A percentile compares a stretch with the other conserved stretches of the same genome.
phyloP scores from a whole-genome alignment of 1,140 invertebrate species.

The Calephelis nemesis region DNA sequence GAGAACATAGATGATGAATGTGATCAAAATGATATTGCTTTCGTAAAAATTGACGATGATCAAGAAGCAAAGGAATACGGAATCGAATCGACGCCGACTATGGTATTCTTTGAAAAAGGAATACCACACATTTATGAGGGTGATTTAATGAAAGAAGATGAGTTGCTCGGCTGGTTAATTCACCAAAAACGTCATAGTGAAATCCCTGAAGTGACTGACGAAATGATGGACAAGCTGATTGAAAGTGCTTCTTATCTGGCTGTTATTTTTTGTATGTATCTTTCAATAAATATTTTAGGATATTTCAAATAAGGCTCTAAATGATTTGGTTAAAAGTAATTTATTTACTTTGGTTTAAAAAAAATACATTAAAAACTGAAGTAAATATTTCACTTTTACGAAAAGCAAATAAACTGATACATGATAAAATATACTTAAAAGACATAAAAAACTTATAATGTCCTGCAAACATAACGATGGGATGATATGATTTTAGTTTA shows the following conservation, averaged over 20 bases:
- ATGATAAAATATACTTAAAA: too few relatives aligned
- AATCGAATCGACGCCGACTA: slow-evolving; percentile 88
- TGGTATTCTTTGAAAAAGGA: slow-evolving; percentile 92
- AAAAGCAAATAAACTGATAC: too few relatives aligned
- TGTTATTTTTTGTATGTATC: slow-evolving; percentile 90
- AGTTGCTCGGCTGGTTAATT: slow-evolving; percentile 91
- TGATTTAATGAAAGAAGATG: slow-evolving; percentile 94
- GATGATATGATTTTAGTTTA: too few relatives aligned
- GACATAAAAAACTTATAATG: too few relatives aligned
- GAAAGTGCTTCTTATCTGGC: slow-evolving; percentile 88
- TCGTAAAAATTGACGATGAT: slow-evolving; percentile 95
- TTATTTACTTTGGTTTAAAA: too few relatives aligned
- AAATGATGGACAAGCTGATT: slow-evolving; percentile 96
- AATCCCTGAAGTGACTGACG: slow-evolving; percentile 95
- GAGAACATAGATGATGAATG: slow-evolving; percentile 97
- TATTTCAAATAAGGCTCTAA: too few relatives aligned
- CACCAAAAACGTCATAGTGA: slow-evolving; percentile 94
- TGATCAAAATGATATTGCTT: slow-evolving; percentile 94
- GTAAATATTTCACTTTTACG: too few relatives aligned
- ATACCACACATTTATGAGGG: slow-evolving; percentile 95
- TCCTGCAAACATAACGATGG: too few relatives aligned
- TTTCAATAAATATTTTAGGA: background rate
- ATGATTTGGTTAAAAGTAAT: too few relatives aligned
- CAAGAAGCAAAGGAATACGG: slow-evolving; percentile 94
- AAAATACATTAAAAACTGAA: too few relatives aligned